Percentiles rank a stretch among this genome's conserved stretches.
Conservation (phyloP, 2,888 invertebrate genomes). For the Axea sp. region DNA sequence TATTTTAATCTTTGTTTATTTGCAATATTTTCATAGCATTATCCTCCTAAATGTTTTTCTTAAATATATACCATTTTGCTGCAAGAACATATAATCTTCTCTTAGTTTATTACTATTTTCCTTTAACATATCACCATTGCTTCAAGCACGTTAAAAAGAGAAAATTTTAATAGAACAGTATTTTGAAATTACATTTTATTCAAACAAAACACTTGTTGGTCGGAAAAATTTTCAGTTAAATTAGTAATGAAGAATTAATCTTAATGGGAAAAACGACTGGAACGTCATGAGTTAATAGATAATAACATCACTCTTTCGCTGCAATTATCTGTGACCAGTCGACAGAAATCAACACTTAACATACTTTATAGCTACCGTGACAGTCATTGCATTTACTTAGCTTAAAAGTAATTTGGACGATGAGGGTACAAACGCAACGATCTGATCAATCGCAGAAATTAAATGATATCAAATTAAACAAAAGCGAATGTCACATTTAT, state of each 20-base stretch:
- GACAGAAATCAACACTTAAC: conserved; percentile 61
- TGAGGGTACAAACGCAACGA: conserved; percentile 5
- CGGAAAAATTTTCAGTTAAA: conserved; percentile 23
- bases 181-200: too few relatives aligned
- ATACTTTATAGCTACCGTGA: conserved; percentile 57
- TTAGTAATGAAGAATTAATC: conserved; percentile 54
- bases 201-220: conserved; percentile 31
- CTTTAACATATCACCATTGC: too few relatives aligned
- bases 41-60: too few relatives aligned
- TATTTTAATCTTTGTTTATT: too few relatives aligned
- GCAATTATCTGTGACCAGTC: conserved; percentile 60
- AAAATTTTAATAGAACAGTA: too few relatives aligned
- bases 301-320: conserved; percentile 56
- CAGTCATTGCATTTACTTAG: conserved; percentile 60
- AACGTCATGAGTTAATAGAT: conserved; percentile 55
- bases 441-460: conserved; percentile 53
- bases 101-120: too few relatives aligned
- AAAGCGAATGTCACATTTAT: too few relatives aligned
- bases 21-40: too few relatives aligned
- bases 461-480: conserved; percentile 40
- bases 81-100: too few relatives aligned
- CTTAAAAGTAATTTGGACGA: too few relatives aligned
- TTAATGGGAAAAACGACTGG: conserved; percentile 34
- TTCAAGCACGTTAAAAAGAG: too few relatives aligned
- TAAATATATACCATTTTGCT: too few relatives aligned